A percentile compares a stretch with the other conserved stretches of the same genome.
phyloP scores from a whole-genome alignment of 1,140 invertebrate genomes.

The Lethocerus indicus region DNA sequence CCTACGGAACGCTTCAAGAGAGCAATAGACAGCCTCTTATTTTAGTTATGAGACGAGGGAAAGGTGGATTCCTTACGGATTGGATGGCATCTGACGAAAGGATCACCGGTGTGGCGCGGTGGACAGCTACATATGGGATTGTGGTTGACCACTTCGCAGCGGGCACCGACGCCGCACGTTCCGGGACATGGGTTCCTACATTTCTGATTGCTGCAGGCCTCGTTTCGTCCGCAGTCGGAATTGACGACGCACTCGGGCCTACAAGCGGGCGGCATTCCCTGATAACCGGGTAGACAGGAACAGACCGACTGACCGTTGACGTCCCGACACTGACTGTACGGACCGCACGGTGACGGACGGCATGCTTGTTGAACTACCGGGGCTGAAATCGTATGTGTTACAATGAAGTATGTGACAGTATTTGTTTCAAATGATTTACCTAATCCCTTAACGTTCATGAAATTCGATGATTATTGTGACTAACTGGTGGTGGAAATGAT shows the following conservation, averaged over 20 bases:
- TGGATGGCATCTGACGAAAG: slow-evolving; percentile 49
- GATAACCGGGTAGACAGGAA: slow-evolving; percentile 29
- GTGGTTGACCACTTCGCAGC: slow-evolving; percentile 47
- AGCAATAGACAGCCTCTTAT: no score
- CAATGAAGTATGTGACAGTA: no score
- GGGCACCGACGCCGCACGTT: slow-evolving; percentile 36
- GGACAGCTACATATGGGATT: slow-evolving; percentile 46
- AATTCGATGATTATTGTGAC: no score
- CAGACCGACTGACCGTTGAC: slow-evolving; percentile 35
- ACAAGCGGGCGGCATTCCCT: slow-evolving; percentile 29
- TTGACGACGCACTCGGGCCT: slow-evolving; percentile 34
- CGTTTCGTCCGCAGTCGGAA: slow-evolving; percentile 30
- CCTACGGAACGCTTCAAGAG: no score
- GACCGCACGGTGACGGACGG: slow-evolving; percentile 29
- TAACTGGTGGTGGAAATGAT: no score
- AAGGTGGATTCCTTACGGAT: slow-evolving; percentile 24
- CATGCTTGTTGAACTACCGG: slow-evolving; percentile 22
- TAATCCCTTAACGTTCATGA: no score
- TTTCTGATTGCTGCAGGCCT: slow-evolving; percentile 34
- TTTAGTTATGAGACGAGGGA: not conserved
- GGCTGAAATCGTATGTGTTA: no score
- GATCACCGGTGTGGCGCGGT: slow-evolving; percentile 46
- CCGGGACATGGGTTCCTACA: slow-evolving; percentile 35
- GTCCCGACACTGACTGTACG: slow-evolving; percentile 45
- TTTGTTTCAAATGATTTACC: no score